Percentiles rank a stretch among this genome's conserved stretches.
Conservation (phyloP, 1,140 invertebrate genomes). For the Pogonomyrmex barbatus region DNA sequence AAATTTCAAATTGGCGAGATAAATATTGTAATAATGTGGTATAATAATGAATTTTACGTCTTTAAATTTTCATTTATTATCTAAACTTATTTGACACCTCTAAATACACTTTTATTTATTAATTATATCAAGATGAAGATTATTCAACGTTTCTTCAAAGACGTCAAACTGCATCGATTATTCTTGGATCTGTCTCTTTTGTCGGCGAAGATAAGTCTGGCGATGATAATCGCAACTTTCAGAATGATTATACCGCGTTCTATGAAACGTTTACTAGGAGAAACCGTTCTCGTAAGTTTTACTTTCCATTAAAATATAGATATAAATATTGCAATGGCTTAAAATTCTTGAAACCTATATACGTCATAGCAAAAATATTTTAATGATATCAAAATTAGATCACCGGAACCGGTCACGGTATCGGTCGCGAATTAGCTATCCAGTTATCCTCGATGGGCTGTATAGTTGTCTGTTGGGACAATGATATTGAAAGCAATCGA, state of each 20-base stretch:
- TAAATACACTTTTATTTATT: not conserved
- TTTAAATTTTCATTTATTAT: not conserved
- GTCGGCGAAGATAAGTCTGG: constrained; percentile 71
- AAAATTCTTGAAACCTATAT: not conserved
- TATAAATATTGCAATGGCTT: not conserved
- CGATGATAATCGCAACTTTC: constrained; percentile 71
- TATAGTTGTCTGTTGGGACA: constrained; percentile 82
- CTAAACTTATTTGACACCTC: not conserved
- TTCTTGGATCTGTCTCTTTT: constrained; percentile 70
- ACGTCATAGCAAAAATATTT: not conserved
- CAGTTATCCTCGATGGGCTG: constrained; percentile 79
- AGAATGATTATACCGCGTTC: constrained; percentile 70
- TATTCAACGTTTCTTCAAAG: constrained; percentile 37
- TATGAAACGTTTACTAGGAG: constrained; percentile 76
- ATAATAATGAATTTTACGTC: not conserved
- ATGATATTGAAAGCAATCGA: constrained; percentile 74
- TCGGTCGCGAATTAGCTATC: constrained; percentile 80
- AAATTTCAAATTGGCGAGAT: not conserved
- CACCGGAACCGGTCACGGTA: constrained; percentile 82
- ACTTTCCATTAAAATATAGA: not conserved
- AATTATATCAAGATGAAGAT: constrained; percentile 14
- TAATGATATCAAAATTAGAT: constrained; percentile 71
- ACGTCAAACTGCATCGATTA: constrained; percentile 50
- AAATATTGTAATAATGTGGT: not conserved
- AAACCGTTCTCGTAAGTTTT: constrained; percentile 77